These are phyloP conservation scores for Tachysurus fulvidraco DNA, from an alignment of 2,113 vertebrate species.

Conservation along the genomic window DNA sequence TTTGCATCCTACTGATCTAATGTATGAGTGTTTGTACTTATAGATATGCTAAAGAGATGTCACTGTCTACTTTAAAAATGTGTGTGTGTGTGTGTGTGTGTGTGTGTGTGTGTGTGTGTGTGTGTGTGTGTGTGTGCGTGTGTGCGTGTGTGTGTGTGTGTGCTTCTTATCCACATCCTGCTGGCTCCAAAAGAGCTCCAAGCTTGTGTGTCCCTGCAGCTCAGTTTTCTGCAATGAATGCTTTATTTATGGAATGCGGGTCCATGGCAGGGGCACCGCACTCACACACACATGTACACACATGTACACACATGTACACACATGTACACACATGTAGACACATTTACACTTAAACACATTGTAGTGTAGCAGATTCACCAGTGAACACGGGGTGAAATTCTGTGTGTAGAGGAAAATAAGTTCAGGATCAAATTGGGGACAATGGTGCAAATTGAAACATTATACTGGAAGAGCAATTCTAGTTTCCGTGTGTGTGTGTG, in stretches of 20 bases:
- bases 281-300: background rate
- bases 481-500: background rate
- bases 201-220: background rate
- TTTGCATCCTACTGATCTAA: background rate
- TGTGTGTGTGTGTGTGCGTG: background rate
- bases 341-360: no score
- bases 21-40: background rate
- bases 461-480: background rate
- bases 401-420: background rate
- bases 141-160: constrained; percentile 2
- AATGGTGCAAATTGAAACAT: background rate
- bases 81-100: background rate
- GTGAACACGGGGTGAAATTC: background rate
- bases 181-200: background rate
- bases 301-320: background rate
- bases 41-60: background rate
- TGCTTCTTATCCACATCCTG: background rate
- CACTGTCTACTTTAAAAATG: background rate
- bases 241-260: background rate
- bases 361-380: background rate
- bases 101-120: background rate
- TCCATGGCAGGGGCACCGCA: background rate
- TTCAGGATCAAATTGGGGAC: background rate
- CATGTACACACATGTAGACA: background rate
- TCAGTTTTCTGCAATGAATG: background rate